Percentiles rank a stretch among this genome's conserved stretches.
These are phyloP conservation scores for Darwinula stevensoni DNA, from an alignment of 2,888 invertebrate species.

Conservation along the genomic window DNA sequence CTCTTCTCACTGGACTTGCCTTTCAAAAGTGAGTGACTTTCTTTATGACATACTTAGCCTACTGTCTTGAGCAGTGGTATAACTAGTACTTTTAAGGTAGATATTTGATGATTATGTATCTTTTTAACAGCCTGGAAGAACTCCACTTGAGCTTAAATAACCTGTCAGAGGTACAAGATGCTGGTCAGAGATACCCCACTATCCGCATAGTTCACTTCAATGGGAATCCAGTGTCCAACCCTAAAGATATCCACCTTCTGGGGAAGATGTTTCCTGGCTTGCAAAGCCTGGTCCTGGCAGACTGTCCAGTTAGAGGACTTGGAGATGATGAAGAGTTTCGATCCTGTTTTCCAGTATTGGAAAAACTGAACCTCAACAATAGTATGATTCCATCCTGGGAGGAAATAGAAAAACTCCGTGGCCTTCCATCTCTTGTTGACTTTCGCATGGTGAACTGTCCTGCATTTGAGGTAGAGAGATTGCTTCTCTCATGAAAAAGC, in stretches of 20 bases:
- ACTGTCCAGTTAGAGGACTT: slow-evolving; percentile 31
- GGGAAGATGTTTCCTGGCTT: slow-evolving; percentile 59
- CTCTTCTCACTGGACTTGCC: slow-evolving; percentile 24
- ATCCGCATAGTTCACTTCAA: slow-evolving; percentile 57
- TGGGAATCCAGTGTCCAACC: slow-evolving; percentile 52
- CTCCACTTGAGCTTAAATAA: slow-evolving; percentile 73
- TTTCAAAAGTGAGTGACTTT: neutral
- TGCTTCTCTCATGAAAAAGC: slow-evolving; percentile 3
- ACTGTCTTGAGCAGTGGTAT: too few species aligned
- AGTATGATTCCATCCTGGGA: slow-evolving; percentile 57
- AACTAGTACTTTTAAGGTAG: too few species aligned
- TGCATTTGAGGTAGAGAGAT: slow-evolving; percentile 21
- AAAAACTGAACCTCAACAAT: slow-evolving; percentile 38
- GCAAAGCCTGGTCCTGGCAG: slow-evolving; percentile 53
- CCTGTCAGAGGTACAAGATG: slow-evolving; percentile 33
- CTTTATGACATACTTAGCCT: too few species aligned
- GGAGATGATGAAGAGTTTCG: neutral
- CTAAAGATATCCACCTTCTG: slow-evolving; percentile 52
- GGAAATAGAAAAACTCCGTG: slow-evolving; percentile 54
- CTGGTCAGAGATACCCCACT: slow-evolving; percentile 27
- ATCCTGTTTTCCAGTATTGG: neutral
- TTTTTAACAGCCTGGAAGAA: slow-evolving; percentile 35
- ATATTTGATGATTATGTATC: too few species aligned
- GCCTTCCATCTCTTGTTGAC: slow-evolving; percentile 51
- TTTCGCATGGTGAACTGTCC: slow-evolving; percentile 47